Evolutionary conservation across 2,113 vertebrate genomes (phyloP), one percentile per base, ranked within the genome.

Genomic region (Hystrix brachyura): DNA sequence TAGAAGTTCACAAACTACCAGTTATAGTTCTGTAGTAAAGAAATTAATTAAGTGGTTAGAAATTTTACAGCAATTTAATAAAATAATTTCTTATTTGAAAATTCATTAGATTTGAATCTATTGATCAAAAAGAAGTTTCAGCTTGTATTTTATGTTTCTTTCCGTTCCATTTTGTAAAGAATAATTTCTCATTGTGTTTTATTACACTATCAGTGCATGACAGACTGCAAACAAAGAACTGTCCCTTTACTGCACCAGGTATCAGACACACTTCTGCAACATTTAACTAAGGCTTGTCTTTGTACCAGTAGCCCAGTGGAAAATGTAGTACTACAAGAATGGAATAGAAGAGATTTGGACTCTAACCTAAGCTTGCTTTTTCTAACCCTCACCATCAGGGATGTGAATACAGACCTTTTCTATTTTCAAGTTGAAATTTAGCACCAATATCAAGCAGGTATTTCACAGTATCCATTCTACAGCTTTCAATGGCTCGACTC

Each of bases 401-500:
- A 85, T 0, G 0, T 0, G 74, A 64, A 84, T 74, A 84, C 43
- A 93, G 98, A 99, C 99, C 99, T 98, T 97, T 99, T 96, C 99
- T 99, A 97, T 99, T 99, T 98, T 97, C 97, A 46, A 98, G 87
- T 5, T 98, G 95, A 25, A 99, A 97, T 14, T 98, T 98, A 89
- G 99, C 99, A 1, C 99, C 99, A 0, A 97, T 98, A n/a, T 98
- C 96, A 71, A 99, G 98, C 96, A 99, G 98, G 91, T 99, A 99
- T 88, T 99, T 99, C 74, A 99, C 99, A 23, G 99, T 99, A 83
- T 99, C 98, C 34, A 99, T 89, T 23, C 98, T 98, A 92, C 98
- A 98, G 97, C 98, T 99, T 98, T 99, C 99, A 0, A 99, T 99
- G 87, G 99, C 99, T 98, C 99, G 99, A 98, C 99, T 99, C 48